These are phyloP conservation scores for Rafetus swinhoei DNA, from an alignment of 2,113 vertebrate genomes.

Conservation along the genomic window DNA sequence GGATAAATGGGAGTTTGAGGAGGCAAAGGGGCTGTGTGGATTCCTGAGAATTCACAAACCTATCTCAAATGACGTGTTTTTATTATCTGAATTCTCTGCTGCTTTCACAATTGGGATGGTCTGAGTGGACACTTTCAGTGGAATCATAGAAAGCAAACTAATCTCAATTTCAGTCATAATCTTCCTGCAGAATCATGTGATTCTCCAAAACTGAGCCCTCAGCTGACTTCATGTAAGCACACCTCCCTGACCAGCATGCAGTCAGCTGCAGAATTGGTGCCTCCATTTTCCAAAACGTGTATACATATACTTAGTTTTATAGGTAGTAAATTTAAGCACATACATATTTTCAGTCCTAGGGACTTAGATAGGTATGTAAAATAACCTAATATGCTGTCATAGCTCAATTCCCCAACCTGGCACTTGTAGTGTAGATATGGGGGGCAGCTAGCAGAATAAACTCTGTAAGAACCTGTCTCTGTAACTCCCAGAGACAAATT, in stretches of 20 bases:
- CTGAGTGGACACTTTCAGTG: neutral
- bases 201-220: neutral
- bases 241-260: neutral
- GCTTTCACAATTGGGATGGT: neutral
- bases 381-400: neutral
- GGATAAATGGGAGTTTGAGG: neutral
- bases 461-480: no score
- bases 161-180: neutral
- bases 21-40: neutral
- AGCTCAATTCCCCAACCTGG: no score
- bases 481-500: no score
- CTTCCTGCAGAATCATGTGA: neutral
- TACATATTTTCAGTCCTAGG: neutral
- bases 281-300: neutral
- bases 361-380: neutral
- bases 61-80: neutral
- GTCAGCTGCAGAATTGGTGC: neutral
- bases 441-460: no score
- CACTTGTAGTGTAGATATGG: no score
- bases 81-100: slow-evolving; percentile 42
- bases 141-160: neutral
- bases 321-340: neutral
- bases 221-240: neutral
- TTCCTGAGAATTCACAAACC: neutral
- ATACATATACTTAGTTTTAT: neutral